Evolutionary conservation across 2,113 vertebrate species (phyloP), one percentile per base, ranked within the genome.

Genomic region (Motacilla tschutschensis): DNA sequence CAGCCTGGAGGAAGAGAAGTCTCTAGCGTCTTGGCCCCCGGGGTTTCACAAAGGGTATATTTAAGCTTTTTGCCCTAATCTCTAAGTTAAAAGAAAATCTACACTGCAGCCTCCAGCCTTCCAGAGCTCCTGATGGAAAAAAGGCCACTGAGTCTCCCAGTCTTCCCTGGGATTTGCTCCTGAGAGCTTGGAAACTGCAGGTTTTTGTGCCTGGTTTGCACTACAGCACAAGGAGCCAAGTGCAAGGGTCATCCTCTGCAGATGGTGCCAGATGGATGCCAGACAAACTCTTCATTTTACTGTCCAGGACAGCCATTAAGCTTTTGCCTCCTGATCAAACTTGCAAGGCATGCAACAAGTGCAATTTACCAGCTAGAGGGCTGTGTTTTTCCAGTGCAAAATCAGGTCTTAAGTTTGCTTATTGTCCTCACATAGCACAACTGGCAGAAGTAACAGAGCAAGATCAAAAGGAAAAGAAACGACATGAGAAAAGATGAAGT

Each of bases 381-480:
- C 76, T 67, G 15, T 51, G 21, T 15, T 53, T 79, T 79, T 24
- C 33, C 26, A n/a, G 55, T 46, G 55, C 81, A 69, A 91, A 4
- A 40, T 63, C 26, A 46, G 69, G 36, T 48, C 88, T 90, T 46
- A 22, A 66, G 26, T 77, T 88, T 85, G 43, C 57, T 85, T 60
- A 90, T 88, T 91, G 90, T 63, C 28, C 57, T 95, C 93, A 95
- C 29, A 5, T 90, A 92, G 55, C 48, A 53, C 60, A 66, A 69
- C 74, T 89, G 86, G 90, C 79, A 90, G 79, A 90, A 88, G 36
- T 77, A 92, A 92, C 84, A 79, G 81, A 77, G 72, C 1, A 14
- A 94, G 90, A 95, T 95, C 93, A 95, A 94, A 95, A 91, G 90
- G 38, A 79, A 84, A 79, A 74, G 75, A 88, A 94, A 74, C 43